phyloP scores from a whole-genome alignment of 2,888 invertebrate species.

The Diaprepes abbreviatus region DNA sequence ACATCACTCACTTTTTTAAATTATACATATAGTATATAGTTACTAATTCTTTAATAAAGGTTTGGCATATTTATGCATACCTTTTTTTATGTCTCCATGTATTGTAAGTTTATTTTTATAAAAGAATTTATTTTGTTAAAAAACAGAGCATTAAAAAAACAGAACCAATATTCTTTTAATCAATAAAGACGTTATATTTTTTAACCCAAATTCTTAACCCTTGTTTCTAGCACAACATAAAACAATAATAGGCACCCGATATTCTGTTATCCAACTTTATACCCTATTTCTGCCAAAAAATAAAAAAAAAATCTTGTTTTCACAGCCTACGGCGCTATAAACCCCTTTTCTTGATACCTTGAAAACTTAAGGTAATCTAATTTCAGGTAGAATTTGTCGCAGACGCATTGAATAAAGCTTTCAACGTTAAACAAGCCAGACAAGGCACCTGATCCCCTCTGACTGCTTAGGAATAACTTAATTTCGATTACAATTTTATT shows the following conservation, averaged over 20 bases:
- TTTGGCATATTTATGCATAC: too few species aligned
- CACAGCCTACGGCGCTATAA: neutral
- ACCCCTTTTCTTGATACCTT: constrained; percentile 20
- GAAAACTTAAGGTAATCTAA: constrained; percentile 16
- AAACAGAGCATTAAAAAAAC: too few species aligned
- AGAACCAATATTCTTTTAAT: too few species aligned
- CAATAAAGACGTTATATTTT: too few species aligned
- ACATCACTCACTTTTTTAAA: too few species aligned
- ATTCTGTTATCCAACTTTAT: neutral
- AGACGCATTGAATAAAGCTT: constrained; percentile 8
- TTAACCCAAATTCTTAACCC: neutral
- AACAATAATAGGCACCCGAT: neutral
- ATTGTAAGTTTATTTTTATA: too few species aligned
- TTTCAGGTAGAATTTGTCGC: constrained; percentile 23
- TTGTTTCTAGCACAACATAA: neutral
- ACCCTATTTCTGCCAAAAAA: neutral
- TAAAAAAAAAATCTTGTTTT: neutral
- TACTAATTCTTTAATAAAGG: too few species aligned
- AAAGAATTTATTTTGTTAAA: too few species aligned
- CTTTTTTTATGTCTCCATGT: too few species aligned
- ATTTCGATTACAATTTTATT: constrained; percentile 5
- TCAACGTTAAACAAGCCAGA: constrained; percentile 10
- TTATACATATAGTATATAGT: too few species aligned
- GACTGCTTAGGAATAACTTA: constrained; percentile 11
- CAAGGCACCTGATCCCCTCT: constrained; percentile 18